phyloP scores from a whole-genome alignment of 1,140 invertebrate genomes.

The Euborellia annulipes region DNA sequence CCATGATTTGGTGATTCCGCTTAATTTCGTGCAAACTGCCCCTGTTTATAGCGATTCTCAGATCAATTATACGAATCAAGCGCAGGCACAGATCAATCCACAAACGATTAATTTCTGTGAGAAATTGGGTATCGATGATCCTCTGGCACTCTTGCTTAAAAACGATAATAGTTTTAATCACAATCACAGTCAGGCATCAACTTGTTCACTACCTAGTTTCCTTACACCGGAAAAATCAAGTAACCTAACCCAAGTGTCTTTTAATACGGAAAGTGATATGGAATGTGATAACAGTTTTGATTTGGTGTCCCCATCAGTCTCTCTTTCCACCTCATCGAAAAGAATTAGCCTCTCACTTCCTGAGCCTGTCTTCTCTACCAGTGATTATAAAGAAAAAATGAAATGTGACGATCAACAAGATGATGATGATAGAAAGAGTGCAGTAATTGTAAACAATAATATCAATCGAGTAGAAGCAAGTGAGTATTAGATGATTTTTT shows the following conservation, averaged over 20 bases:
- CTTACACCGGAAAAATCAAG: conserved; percentile 3
- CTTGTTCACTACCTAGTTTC: conserved; percentile 9
- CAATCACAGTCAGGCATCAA: conserved; percentile 10
- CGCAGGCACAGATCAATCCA: conserved; percentile 46
- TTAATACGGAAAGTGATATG: background rate
- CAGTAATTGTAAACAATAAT: background rate
- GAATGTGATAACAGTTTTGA: background rate
- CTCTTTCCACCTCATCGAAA: too few species aligned
- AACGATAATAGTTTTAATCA: conserved; percentile 14
- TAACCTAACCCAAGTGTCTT: conserved; percentile 3
- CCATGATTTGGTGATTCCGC: conserved; percentile 47
- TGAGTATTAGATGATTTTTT: too few species aligned
- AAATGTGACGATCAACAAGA: conserved; percentile 2
- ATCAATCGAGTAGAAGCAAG: background rate
- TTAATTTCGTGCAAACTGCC: conserved; percentile 62
- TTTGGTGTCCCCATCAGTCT: background rate
- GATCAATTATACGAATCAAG: conserved; percentile 18
- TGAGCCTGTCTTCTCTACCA: background rate
- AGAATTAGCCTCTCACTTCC: background rate
- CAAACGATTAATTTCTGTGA: conserved; percentile 72
- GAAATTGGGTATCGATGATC: conserved; percentile 63
- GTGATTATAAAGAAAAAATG: background rate
- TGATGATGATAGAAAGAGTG: conserved; percentile 1
- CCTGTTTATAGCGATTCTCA: conserved; percentile 38
- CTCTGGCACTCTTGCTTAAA: conserved; percentile 35